Base-by-base conservation (phyloP, 2,797 vertebrate species). In the Enteromius paludinosus region DNA sequence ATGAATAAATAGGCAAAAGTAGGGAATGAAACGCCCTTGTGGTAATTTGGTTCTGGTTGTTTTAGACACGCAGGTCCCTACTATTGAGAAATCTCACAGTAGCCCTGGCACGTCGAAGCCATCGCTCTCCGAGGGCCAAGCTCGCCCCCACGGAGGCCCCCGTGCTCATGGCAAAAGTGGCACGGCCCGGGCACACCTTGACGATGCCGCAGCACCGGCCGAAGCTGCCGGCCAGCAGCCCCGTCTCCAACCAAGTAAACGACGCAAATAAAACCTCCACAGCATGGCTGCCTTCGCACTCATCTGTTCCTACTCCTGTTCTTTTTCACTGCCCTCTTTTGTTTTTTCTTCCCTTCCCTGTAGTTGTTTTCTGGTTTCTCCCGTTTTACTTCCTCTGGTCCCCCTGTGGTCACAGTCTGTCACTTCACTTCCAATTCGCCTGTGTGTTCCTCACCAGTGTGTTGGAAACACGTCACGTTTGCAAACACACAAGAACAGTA, bases 61-160 rank as follows among this genome's bases (percentile, higher is more conserved):
- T 95, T 93, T 97, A 98, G 98, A 99, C 91, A 97, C 95, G 94
- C 97, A 97, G 94, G 94, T 97, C 85, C 96, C 97, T 92, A 95
- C 97, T 92, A 97, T 98, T 93, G 98, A 99, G 95, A 99, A 99
- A 96, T 98, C 97, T 92, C 97, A 98, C 92, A 98, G 98, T 95
- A 99, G 97, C 87, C 97, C 98, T 47, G 96, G 96, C 91, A 97
- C 97, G 81, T 97, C 97, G 91, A 99, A 99, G 91, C 97, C 97
- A 85, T 98, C 97, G 86, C 90, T 91, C 87, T 98, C 97, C 0
- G 97, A 98, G 96, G 96, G 97, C 91, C 98, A 98, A 87, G 94
- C 97, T 78, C 98, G 97, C 87, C 97, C 96, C 87, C 96, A 96
- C 0, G 96, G 96, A 90, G 94, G 97, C 47, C 95, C 97, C 12